Evolutionary conservation across 2,797 vertebrate species (phyloP), one percentile per base, ranked within the genome.

Genomic region (Enteromius argenteus): DNA sequence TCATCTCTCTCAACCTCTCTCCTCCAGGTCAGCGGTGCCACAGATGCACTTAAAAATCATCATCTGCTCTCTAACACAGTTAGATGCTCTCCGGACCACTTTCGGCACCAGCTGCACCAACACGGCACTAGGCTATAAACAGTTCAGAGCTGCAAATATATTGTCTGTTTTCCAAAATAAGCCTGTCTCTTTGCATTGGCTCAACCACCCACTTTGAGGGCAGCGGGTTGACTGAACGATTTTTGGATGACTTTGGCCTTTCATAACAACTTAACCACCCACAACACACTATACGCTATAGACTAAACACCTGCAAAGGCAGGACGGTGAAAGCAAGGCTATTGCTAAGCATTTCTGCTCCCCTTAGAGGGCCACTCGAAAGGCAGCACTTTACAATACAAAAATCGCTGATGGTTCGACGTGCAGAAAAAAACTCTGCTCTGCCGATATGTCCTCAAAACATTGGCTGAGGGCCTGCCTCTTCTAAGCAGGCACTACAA

Each of bases 191-290:
- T 84, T 86, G 81, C 84, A 77, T 80, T 67, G 53, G 66, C 69
- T 81, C 53, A 85, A 73, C 76, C 60, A 73, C 82, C 86, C 85
- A 84, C 79, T 89, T 73, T 30, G 21, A 84, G 86, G 84, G 35
- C 66, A 78, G 71, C 1, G 9, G 76, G 78, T 83, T 77, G 72
- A 71, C 75, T 64, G 69, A 74, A 69, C 21, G 23, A 74, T 83
- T 86, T 89, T 81, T 83, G 39, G 51, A 83, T 81, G 71, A 85
- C 67, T 83, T 72, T 84, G 77, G 72, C 49, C 86, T 85, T 86
- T 87, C 64, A 80, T 69, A 84, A 85, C 51, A 83, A 83, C 85
- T 64, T 85, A 84, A 84, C 86, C 85, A 85, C 86, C 86, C 78
- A 86, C 27, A 27, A 27, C 27, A 27, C 86, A 73, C 53, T 51